Conservation (phyloP, 2,888 invertebrate species). For the Drosophila maculinotata region DNA sequence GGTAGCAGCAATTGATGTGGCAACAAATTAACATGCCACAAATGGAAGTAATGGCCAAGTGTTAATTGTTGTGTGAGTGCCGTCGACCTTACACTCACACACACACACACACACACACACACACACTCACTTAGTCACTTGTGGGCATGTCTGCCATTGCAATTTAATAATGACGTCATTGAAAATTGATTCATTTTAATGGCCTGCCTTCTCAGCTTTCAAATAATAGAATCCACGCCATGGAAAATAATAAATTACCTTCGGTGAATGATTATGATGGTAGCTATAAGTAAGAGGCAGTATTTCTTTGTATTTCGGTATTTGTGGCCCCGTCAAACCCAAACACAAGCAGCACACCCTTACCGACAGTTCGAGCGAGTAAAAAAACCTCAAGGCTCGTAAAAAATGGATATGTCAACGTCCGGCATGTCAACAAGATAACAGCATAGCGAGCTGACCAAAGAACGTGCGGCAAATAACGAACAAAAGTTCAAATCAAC, state of each 20-base stretch:
- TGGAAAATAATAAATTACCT: slow-evolving; percentile 61
- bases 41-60: slow-evolving; percentile 82
- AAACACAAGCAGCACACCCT: slow-evolving; percentile 19
- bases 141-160: slow-evolving; percentile 37
- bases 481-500: slow-evolving; percentile 67
- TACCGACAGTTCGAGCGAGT: slow-evolving; percentile 1
- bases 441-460: slow-evolving; percentile 39
- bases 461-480: slow-evolving; percentile 20
- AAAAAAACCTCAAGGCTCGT: slow-evolving; percentile 41
- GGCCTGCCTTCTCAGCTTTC: not conserved
- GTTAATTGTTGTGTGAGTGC: slow-evolving; percentile 74
- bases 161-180: slow-evolving; percentile 63
- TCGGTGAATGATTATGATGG: slow-evolving; percentile 39
- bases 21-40: slow-evolving; percentile 84
- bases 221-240: not conserved
- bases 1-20: slow-evolving; percentile 81
- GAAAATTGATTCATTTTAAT: slow-evolving; percentile 54
- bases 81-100: slow-evolving; percentile 21
- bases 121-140: slow-evolving; percentile 12
- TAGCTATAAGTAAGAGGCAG: slow-evolving; percentile 26
- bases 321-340: slow-evolving; percentile 23
- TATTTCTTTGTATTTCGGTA: slow-evolving; percentile 31
- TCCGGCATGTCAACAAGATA: slow-evolving; percentile 76
- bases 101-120: slow-evolving; percentile 20
- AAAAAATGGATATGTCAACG: slow-evolving; percentile 78